Base-by-base conservation (phyloP, 2,113 vertebrate genomes). In the Engraulis encrasicolus region DNA sequence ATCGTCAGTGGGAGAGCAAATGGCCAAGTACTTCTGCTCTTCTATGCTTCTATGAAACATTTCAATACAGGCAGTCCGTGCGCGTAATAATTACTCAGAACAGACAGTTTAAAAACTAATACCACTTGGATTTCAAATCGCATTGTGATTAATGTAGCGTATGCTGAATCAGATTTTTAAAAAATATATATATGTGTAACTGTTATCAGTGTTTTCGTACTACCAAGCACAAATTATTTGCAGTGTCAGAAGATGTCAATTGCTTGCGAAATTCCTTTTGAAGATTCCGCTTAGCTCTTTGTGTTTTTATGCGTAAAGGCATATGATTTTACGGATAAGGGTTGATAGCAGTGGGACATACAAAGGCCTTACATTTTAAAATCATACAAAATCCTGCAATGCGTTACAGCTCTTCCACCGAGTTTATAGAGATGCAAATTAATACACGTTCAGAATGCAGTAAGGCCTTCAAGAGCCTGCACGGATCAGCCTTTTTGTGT, bases 1-100 rank as follows among this genome's bases (percentile, higher is more conserved):
- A 12, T 45, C 81, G 82, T 86, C 80, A 83, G 79, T 37, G 82
- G n/a, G 84, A 85, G 87, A 85, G 87, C 87, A 85, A 79, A 81
- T 90, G 89, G 6, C 83, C 88, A 86, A 80, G 81, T 79, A 77
- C 82, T 77, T 74, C 61, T 58, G 61, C 36, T 80, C 80, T 66
- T 48, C 78, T 14, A 48, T 38, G 45, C 38, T 78, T 61, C 84
- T 82, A 82, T 66, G 71, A 79, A 78, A 85, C 79, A 48, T 66
- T 80, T 80, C 66, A 83, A 77, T 81, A 61, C 52, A 50, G 50
- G 52, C 81, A 81, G 83, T 81, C 71, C 37, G 74, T 36, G 14
- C 27, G 14, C 66, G 66, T 74, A 31, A 74, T 74, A 36, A 17
- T 74, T 15, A 36, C 11, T 74, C 15, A 34, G 31, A 34, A 34